Evolutionary conservation across 2,113 vertebrate genomes (phyloP).

Genomic region (Ifrita kowaldi): DNA sequence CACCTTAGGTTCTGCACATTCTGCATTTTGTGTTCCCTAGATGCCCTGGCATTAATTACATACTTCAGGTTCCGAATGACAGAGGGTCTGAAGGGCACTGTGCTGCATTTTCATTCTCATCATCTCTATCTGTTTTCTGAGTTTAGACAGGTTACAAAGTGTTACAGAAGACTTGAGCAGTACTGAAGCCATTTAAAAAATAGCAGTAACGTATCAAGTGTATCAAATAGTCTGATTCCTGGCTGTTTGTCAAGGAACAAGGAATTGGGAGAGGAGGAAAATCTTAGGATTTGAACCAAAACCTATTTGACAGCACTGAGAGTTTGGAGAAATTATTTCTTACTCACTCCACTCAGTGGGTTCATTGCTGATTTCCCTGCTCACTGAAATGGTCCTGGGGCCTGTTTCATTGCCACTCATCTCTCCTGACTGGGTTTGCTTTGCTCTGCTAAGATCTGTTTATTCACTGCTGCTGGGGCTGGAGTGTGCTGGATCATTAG

Average conservation of each 20-base stretch:
- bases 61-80: neutral
- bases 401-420: neutral
- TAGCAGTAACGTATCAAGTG: neutral
- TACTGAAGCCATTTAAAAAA: neutral
- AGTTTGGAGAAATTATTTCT: neutral
- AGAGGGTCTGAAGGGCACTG: neutral
- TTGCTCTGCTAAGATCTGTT: conserved; percentile 63
- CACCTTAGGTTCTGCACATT: neutral
- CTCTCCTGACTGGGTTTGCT: conserved; percentile 29
- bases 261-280: neutral
- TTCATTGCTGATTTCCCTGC: neutral
- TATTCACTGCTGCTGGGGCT: conserved; percentile 33
- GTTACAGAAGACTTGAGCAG: neutral
- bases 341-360: neutral
- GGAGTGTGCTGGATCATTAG: conserved; percentile 59
- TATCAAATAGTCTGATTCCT: neutral
- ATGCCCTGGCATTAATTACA: conserved; percentile 20
- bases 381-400: neutral
- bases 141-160: neutral
- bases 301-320: neutral
- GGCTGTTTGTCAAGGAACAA: neutral
- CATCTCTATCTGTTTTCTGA: neutral
- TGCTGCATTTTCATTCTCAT: neutral
- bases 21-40: neutral
- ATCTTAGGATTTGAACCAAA: neutral